Base-by-base conservation (phyloP, 2,797 vertebrate species). In the Nyctalus aviator region DNA sequence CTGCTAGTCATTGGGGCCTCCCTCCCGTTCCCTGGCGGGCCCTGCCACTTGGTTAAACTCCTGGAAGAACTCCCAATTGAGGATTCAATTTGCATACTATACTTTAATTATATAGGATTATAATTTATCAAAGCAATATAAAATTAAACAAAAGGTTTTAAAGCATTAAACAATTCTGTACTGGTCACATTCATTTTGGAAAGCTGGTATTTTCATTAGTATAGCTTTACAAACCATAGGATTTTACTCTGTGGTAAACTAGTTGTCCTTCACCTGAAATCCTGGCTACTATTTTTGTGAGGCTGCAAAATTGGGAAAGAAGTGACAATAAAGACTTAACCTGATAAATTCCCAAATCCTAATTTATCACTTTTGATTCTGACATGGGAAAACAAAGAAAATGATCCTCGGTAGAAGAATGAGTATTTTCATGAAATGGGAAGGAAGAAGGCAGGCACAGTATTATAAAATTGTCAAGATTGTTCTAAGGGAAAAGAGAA, bases 151-250 rank as follows among this genome's bases (percentile, higher is more conserved):
- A 25, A 57, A 82, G 50, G 62, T 85, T 91, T 84, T 88, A 53
- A 84, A 71, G n/a, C 23, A 96, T 46, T 18, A 88, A 37, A 72
- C 53, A 93, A 88, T 53, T 94, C 66, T 95, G 46, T 88, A n/a
- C 37, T 88, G 10, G 23, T 82, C 62, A 93, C 18, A 89, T 77
- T 88, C 71, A 90, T 55, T 92, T 91, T 91, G 59, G 44, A 86
- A 96, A 94, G 8, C 46, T 91, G 77, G 21, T 11, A 84, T 71
- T 75, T 88, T 87, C 76, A 86, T 84, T 88, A 88, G 92, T 91
- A 59, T 64, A 64, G 8, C 15, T 88, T 92, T 77, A 76, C 59
- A 66, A 93, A 88, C 53, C 21, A 46, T 4, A 83, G 23, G 17
- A 88, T 77, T 73, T 85, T 68, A 90, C 6, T 85, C 32, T 55